Percentiles rank a stretch among this genome's conserved stretches.
Evolutionary conservation across 2,888 invertebrate species (phyloP).

Genomic region (Dendrolimus houi): DNA sequence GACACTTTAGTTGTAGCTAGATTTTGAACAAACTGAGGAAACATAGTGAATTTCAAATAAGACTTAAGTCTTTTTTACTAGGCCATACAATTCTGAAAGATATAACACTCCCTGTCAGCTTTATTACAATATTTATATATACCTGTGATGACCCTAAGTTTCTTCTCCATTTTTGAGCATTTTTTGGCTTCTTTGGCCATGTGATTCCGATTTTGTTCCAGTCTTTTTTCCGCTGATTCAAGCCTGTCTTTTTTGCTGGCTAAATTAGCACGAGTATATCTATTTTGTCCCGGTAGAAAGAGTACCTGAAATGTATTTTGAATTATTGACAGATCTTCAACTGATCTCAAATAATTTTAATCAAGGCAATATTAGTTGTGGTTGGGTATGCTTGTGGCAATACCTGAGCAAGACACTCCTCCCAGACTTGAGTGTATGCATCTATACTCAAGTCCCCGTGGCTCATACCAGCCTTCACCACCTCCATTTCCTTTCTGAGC

Average conservation of each 20-base stretch:
- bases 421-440: slow-evolving; percentile 97
- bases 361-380: too few species aligned
- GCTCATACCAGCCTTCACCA: slow-evolving; percentile 94
- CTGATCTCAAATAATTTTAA: too few species aligned
- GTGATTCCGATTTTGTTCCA: slow-evolving; percentile 95
- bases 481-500: slow-evolving; percentile 89
- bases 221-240: slow-evolving; percentile 92
- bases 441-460: slow-evolving; percentile 96
- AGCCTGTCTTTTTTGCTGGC: slow-evolving; percentile 97
- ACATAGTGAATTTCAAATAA: too few species aligned
- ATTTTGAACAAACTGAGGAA: too few species aligned
- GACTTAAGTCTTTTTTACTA: too few species aligned
- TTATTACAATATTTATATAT: slow-evolving; percentile 1
- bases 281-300: slow-evolving; percentile 92
- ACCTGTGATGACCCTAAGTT: slow-evolving; percentile 94
- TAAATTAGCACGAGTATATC: slow-evolving; percentile 95
- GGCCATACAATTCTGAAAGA: too few species aligned
- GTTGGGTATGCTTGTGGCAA: too few species aligned
- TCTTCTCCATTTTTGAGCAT: slow-evolving; percentile 98
- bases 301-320: slow-evolving; percentile 77
- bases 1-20: too few species aligned
- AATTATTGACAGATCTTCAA: background rate
- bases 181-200: slow-evolving; percentile 98
- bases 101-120: too few species aligned
- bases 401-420: slow-evolving; percentile 94